Evolutionary conservation across 2,113 vertebrate genomes (phyloP).

Genomic region (Pipra filicauda): DNA sequence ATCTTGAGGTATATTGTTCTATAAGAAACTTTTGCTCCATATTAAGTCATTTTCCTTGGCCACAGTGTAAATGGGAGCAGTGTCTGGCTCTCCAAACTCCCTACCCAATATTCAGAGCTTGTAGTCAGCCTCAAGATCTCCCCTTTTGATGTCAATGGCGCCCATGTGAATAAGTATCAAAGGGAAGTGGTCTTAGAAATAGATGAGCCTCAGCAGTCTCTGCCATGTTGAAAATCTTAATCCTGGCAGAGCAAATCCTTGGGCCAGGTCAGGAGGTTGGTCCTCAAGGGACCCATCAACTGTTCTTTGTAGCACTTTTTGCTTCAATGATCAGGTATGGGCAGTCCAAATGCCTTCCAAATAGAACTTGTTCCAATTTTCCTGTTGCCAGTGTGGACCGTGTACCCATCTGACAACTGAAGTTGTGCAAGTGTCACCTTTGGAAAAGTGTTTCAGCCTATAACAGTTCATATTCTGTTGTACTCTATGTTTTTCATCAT

Average conservation of each 20-base stretch:
- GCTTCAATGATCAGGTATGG: background rate
- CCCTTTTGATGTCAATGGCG: accelerated
- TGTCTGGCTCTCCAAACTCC: background rate
- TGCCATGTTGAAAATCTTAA: background rate
- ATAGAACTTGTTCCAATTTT: background rate
- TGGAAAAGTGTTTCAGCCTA: background rate
- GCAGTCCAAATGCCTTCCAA: background rate
- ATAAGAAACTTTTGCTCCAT: background rate
- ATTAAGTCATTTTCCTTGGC: background rate
- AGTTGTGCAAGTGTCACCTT: background rate
- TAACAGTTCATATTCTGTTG: background rate
- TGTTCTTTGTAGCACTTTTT: background rate
- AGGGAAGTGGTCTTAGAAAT: background rate
- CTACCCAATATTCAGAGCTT: background rate
- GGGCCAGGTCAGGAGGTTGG: background rate
- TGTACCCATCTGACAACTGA: background rate
- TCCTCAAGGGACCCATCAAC: background rate
- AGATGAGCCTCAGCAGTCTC: background rate
- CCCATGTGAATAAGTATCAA: background rate
- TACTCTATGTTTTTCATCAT: background rate
- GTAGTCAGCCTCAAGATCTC: background rate
- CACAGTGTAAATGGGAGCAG: background rate
- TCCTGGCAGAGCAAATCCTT: too few species aligned
- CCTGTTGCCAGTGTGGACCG: background rate
- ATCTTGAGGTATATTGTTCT: background rate